These are phyloP conservation scores for Heliothis subflexa DNA, from an alignment of 1,140 invertebrate genomes.

Conservation along the genomic window DNA sequence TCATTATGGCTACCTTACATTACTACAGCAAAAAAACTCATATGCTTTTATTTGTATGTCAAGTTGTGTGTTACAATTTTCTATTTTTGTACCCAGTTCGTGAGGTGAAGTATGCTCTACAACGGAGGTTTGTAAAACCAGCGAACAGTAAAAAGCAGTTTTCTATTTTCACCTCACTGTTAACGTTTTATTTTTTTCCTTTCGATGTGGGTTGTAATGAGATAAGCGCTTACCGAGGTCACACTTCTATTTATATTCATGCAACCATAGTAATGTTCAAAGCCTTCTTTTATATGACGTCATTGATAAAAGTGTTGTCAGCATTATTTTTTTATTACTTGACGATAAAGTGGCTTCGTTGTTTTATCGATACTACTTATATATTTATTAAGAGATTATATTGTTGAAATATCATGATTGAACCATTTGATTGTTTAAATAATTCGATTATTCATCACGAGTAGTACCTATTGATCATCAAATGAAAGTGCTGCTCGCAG, in stretches of 20 bases:
- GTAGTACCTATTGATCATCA: too few relatives aligned
- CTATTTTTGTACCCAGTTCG: conserved; percentile 14
- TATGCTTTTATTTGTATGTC: not conserved
- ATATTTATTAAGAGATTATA: too few relatives aligned
- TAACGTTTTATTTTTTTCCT: conserved; percentile 30
- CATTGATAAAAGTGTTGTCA: conserved; percentile 3
- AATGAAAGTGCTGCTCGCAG: too few relatives aligned
- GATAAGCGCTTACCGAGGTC: conserved; percentile 30
- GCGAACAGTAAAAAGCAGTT: conserved; percentile 17
- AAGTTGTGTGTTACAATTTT: conserved; percentile 5
- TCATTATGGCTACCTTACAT: not conserved
- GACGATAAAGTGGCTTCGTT: not conserved
- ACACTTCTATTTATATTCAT: conserved; percentile 27
- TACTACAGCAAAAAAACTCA: not conserved
- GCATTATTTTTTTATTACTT: not conserved
- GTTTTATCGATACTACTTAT: too few relatives aligned
- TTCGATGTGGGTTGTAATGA: conserved; percentile 38
- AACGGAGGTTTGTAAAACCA: conserved; percentile 27
- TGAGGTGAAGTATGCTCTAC: conserved; percentile 1
- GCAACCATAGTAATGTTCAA: conserved; percentile 29
- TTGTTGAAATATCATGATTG: too few relatives aligned
- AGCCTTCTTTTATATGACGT: conserved; percentile 18
- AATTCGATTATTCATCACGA: too few relatives aligned
- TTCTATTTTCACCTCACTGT: conserved; percentile 27
- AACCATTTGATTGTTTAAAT: too few relatives aligned